A percentile compares a stretch with the other conserved stretches of the same genome.
These are phyloP conservation scores for Myathropa florea DNA, from an alignment of 2,888 invertebrate species.

Conservation along the genomic window DNA sequence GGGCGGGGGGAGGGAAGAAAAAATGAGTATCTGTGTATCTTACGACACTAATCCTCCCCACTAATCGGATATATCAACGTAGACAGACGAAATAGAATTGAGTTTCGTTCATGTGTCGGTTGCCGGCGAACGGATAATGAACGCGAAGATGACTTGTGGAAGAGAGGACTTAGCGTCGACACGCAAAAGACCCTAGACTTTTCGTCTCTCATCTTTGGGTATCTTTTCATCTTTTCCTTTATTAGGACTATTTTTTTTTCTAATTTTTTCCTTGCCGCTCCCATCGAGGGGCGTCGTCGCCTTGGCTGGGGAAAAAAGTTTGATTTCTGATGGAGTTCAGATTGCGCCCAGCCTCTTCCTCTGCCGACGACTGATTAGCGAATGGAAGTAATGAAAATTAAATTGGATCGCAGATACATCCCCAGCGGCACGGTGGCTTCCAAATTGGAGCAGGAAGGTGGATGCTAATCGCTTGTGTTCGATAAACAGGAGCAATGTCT, in stretches of 20 bases:
- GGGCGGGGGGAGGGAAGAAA: background rate
- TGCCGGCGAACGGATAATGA: constrained; percentile 29
- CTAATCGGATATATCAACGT: constrained; percentile 60
- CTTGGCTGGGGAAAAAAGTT: background rate
- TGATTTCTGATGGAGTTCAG: constrained; percentile 13
- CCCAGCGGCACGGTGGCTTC: background rate
- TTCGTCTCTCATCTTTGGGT: background rate
- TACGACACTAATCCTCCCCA: constrained; percentile 43
- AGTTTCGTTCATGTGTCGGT: constrained; percentile 19
- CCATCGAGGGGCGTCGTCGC: background rate
- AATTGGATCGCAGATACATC: constrained; percentile 13
- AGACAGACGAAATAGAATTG: constrained; percentile 53
- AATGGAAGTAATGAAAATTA: constrained; percentile 42
- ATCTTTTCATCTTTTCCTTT: constrained; percentile 42
- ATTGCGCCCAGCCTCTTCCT: background rate
- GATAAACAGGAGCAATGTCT: constrained; percentile 24
- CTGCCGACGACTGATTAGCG: constrained; percentile 34
- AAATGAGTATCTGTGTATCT: constrained; percentile 27
- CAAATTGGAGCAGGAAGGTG: background rate
- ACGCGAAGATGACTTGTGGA: constrained; percentile 29
- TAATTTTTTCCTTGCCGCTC: background rate
- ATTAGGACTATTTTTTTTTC: constrained; percentile 37
- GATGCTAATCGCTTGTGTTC: constrained; percentile 25
- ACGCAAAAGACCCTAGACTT: constrained; percentile 1
- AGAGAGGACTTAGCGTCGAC: constrained; percentile 8